Evolutionary conservation across 1,140 invertebrate species (phyloP).

Genomic region (Akabosia matsudoensis): DNA sequence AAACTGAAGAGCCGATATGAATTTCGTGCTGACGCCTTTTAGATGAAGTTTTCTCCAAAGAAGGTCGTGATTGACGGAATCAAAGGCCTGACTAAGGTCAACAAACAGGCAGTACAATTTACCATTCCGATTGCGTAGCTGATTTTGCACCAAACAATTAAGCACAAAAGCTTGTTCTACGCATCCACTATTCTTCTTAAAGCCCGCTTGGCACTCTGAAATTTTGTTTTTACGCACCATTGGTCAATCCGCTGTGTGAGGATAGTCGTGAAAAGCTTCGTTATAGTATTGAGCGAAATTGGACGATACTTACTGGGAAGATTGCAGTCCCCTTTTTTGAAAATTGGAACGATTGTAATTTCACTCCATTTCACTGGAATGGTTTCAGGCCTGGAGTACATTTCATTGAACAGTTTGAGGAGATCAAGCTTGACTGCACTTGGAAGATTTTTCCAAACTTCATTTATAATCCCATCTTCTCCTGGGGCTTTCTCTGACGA

Average conservation of each 20-base stretch:
- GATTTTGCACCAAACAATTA: slow-evolving; percentile 33
- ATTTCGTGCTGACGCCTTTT: slow-evolving; percentile 17
- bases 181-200: slow-evolving; percentile 41
- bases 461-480: not conserved
- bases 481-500: not conserved
- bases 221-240: slow-evolving; percentile 38
- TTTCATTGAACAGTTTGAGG: not conserved
- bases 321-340: slow-evolving; percentile 41
- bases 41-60: slow-evolving; percentile 29
- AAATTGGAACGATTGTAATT: slow-evolving; percentile 24
- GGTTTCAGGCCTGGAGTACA: not conserved
- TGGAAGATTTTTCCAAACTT: not conserved
- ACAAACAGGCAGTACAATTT: slow-evolving; percentile 23
- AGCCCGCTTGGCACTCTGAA: slow-evolving; percentile 47
- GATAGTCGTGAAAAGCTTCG: slow-evolving; percentile 46
- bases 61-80: not conserved
- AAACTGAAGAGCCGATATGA: slow-evolving; percentile 15
- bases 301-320: slow-evolving; percentile 46
- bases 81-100: slow-evolving; percentile 8
- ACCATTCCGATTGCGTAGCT: slow-evolving; percentile 5
- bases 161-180: slow-evolving; percentile 47
- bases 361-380: slow-evolving; percentile 27
- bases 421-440: not conserved
- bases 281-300: slow-evolving; percentile 44
- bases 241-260: slow-evolving; percentile 41